Evolutionary conservation across 2,797 vertebrate species (phyloP).

Genomic region (Schizothorax lantsangensis): DNA sequence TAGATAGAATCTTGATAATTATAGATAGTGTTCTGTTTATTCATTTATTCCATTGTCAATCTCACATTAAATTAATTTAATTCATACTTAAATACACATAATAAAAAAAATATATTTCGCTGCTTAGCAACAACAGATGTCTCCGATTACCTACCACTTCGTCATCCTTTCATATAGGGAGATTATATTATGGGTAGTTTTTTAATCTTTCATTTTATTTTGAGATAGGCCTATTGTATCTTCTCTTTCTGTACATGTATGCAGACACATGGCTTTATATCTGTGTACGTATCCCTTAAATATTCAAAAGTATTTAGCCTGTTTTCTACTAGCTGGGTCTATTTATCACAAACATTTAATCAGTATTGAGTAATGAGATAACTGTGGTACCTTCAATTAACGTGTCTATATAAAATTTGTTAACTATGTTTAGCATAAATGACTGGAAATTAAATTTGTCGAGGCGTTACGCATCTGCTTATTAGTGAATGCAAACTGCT

Average conservation of each 20-base stretch:
- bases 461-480: constrained; percentile 4
- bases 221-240: background rate
- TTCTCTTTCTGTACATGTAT: background rate
- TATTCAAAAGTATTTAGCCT: background rate
- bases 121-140: background rate
- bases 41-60: background rate
- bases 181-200: background rate
- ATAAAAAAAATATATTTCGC: background rate
- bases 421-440: constrained; percentile 25
- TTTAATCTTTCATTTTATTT: background rate
- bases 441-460: constrained; percentile 32
- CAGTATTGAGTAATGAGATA: constrained; percentile 35
- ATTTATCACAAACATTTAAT: constrained; percentile 28
- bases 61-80: background rate
- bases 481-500: constrained; percentile 10
- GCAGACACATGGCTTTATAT: background rate
- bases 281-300: background rate
- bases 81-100: background rate
- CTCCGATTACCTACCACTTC: background rate
- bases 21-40: background rate
- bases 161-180: background rate
- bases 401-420: constrained; percentile 13
- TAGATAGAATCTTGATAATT: background rate
- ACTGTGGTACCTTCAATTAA: constrained; percentile 23
- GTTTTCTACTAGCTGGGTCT: constrained; percentile 9